phyloP scores from a whole-genome alignment of 2,113 vertebrate genomes.

The Gnathonemus echidnorhynchus region DNA sequence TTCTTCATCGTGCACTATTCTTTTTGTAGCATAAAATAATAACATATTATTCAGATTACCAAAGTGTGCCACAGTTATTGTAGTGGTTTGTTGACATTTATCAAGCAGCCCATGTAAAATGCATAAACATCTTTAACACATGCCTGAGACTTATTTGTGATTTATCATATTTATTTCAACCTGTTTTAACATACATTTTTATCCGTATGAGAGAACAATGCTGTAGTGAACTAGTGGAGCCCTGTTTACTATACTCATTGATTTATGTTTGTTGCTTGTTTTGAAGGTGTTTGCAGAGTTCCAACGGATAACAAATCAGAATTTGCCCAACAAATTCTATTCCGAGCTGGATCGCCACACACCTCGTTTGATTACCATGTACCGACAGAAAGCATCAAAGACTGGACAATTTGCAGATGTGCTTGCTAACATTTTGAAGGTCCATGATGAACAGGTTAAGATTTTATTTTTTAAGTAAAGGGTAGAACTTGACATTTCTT shows the following conservation, averaged over 20 bases:
- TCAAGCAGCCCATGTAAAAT: no score
- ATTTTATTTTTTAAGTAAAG: background rate
- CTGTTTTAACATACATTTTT: no score
- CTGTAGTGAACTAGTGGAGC: no score
- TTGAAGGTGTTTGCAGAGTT: background rate
- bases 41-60: no score
- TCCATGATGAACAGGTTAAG: conserved; percentile 16
- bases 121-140: no score
- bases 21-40: background rate
- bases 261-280: no score
- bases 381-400: conserved; percentile 20
- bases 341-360: conserved; percentile 5
- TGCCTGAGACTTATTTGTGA: no score
- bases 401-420: conserved; percentile 17
- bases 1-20: background rate
- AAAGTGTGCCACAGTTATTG: no score
- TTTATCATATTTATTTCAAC: no score
- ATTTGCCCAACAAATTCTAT: conserved; percentile 25
- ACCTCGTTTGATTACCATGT: conserved; percentile 28
- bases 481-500: background rate
- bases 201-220: no score
- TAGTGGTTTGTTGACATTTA: no score
- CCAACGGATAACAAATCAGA: conserved; percentile 3
- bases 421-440: conserved; percentile 17
- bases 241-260: no score